Evolutionary conservation across 2,113 vertebrate genomes (phyloP), one percentile per base, ranked within the genome.

Genomic region (Limnothrissa miodon): DNA sequence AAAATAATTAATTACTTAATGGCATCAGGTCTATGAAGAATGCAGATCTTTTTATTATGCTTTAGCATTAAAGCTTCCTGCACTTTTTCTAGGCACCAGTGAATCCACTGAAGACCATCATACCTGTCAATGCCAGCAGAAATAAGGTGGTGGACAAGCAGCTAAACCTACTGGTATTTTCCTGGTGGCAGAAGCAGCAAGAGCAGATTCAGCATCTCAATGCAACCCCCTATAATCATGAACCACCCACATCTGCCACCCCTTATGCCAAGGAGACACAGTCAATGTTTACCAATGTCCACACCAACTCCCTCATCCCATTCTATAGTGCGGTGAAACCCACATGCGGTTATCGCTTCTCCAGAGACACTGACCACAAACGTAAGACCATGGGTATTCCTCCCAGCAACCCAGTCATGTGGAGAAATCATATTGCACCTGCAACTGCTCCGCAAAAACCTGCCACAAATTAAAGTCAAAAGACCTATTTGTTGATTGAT

Each of bases 251-350:
- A 19, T 29, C 8, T 4, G 19, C 7, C 45, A 23, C 42, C 44
- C 29, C 66, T 46, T 17, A 48, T 21, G 17, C 45, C 10, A 39
- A 19, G 5, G 78, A 45, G 78, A 45, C 66, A 29, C 0, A 10
- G 29, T 42, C 78, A 36, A 3, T 3, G 5, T 86, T 89, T 1
- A 0, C 78, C 70, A 0, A 46, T 6, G 56, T 74, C 1, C 79
- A 11, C n/a, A 46, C 91, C 87, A 95, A 92, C 88, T 93, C 90
- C 0, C 90, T 92, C 88, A 83, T 15, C 0, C 93, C 94, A 11
- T 96, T 95, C 93, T 90, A 89, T 87, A 94, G 94, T 0, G 15
- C 84, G 0, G 90, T 94, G 87, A 92, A 87, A 33, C 87, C 92
- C 0, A 86, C 86, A 39, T 95, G 94, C 0, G 94, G 95, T 21